Evolutionary conservation across 2,113 vertebrate species (phyloP), one percentile per base, ranked within the genome.

Genomic region (Grantiella picta): DNA sequence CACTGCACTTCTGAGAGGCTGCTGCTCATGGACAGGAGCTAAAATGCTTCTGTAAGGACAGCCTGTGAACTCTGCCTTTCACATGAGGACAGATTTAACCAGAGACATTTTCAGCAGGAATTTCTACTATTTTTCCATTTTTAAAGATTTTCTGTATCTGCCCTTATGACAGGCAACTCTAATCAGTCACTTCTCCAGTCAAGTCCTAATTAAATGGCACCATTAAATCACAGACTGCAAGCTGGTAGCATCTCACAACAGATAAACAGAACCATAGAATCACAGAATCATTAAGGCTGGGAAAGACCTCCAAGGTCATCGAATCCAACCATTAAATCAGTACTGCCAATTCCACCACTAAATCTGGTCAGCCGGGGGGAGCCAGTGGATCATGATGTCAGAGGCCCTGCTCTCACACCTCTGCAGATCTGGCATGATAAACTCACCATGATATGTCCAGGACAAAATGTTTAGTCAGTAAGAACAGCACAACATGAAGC

Each of bases 301-400:
- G 29, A 54, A 79, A 71, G 29, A 79, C n/a, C 12, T 63, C 40
- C n/a, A 12, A 54, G 24, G 25, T 61, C 47, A 78, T 15, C 1
- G 2, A n/a, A 54, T 70, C 15, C 38, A 78, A n/a, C n/a, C 29
- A 36, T 33, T 36, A 44, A 69, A 12, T 54, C n/a, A 70, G 23
- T 24, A 61, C 29, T 82, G 40, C 54, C 63, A 81, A 36, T 23
- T 44, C 77, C 36, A 54, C 17, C 40, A 69, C 11, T 42, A 28
- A n/a, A 63, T 4, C 28, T 3, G 42, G 45, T n/a, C 64, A 49
- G 19, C 19, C 3, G 29, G 47, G 49, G 59, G 11, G 16, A 44
- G 8, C 10, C 29, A 23, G 45, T 22, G 72, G 49, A 76, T 49
- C 0, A 0, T 36, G 53, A 17, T 61, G 45, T 47, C 59, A 36